These are phyloP conservation scores for Apamea monoglypha DNA, from an alignment of 2,888 invertebrate species.

Conservation along the genomic window DNA sequence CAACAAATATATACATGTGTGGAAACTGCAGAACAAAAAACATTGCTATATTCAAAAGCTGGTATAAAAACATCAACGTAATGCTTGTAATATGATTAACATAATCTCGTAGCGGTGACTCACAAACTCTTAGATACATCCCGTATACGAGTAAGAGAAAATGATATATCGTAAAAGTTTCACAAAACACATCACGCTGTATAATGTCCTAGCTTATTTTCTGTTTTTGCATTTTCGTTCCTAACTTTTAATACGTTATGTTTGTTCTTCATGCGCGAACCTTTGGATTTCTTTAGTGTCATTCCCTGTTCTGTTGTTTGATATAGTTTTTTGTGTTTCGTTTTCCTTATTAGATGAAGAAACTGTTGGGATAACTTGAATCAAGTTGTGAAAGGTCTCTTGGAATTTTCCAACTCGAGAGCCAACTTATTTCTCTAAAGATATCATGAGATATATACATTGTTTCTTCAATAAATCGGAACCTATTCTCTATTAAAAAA, in stretches of 20 bases:
- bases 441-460: no score
- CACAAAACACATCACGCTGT: conserved; percentile 66
- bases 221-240: conserved; percentile 65
- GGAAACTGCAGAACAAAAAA: conserved; percentile 24
- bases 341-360: conserved; percentile 34
- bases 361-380: conserved; percentile 32
- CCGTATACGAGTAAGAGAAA: conserved; percentile 57
- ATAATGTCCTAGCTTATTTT: conserved; percentile 64
- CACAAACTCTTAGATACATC: conserved; percentile 58
- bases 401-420: neutral
- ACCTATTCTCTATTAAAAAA: conserved; percentile 9
- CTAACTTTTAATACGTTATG: conserved; percentile 66
- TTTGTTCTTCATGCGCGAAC: conserved; percentile 37
- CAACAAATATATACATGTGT: conserved; percentile 34
- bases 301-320: conserved; percentile 41
- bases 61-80: conserved; percentile 59
- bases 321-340: conserved; percentile 25
- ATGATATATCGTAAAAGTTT: conserved; percentile 68
- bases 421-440: conserved; percentile 5
- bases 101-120: conserved; percentile 66
- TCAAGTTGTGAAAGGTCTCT: conserved; percentile 17
- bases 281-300: conserved; percentile 46
- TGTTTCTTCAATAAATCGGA: neutral
- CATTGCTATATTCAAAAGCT: conserved; percentile 57
- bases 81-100: conserved; percentile 65